Conservation (phyloP, 2,797 vertebrate genomes). For the Helarctos malayanus region DNA sequence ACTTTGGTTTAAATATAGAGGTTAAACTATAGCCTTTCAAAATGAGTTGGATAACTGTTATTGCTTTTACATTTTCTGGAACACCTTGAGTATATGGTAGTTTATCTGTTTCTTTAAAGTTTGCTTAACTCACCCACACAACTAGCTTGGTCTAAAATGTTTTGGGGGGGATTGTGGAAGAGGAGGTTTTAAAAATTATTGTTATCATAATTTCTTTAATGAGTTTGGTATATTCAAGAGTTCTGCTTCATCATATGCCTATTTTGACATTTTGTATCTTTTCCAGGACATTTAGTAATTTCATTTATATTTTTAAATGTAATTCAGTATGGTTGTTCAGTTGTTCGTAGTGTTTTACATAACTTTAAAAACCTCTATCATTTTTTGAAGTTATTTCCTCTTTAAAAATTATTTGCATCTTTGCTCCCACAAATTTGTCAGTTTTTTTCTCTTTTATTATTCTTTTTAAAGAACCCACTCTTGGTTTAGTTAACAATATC, state of each 20-base stretch:
- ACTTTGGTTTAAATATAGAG: slow-evolving; percentile 1
- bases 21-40: background rate
- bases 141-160: background rate
- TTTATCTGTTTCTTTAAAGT: slow-evolving; percentile 30
- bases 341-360: slow-evolving; percentile 8
- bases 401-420: background rate
- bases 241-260: slow-evolving; percentile 47
- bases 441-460: background rate
- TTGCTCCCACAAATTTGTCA: background rate
- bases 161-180: background rate
- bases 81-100: background rate
- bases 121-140: background rate
- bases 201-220: background rate
- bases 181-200: background rate
- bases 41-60: background rate
- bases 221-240: background rate
- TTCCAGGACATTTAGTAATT: background rate
- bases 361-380: background rate
- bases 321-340: background rate
- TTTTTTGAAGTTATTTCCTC: background rate
- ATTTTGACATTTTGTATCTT: slow-evolving; percentile 24
- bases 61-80: slow-evolving; percentile 45
- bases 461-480: slow-evolving; percentile 2
- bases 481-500: slow-evolving; percentile 26
- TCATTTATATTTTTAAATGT: background rate